Base-by-base conservation (phyloP, 1,140 invertebrate species). In the Rhyzopertha dominica region DNA sequence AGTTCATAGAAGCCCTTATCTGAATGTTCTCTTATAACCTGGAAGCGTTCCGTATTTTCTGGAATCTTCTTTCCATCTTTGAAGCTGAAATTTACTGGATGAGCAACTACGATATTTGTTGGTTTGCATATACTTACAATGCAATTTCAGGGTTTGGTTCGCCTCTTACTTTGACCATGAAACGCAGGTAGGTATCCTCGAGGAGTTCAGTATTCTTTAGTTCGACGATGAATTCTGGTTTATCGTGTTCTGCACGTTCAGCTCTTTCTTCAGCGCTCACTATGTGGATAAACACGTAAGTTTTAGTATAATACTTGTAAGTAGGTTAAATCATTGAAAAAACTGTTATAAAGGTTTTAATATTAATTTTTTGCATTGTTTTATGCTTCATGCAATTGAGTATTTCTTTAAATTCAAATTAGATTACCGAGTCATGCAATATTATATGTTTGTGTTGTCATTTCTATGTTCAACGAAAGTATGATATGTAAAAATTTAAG, bases 1-100 rank as follows among this genome's bases (percentile, higher is more conserved):
- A 99, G 58, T 66, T 95, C 89, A 71, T 91, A 95, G 56, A 84
- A 91, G 26, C 92, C 92, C 18, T 79, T 80, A 10, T 87, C 85
- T 4, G 85, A 81, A 51, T 79, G 85, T 41, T 81, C 87, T 22
- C 76, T 78, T 37, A 85, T 70, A 16, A 91, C 80, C 49, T 81
- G 79, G 10, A 93, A 74, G 8, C 87, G 77, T 8, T 85, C 79
- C 36, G 82, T 75, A 5, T 75, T 73, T 26, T 77, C 71, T 1
- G 74, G 74, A 36, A 96, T 81, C 53, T 81, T 75, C 25, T 78
- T 73, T 17, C 78, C 84, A 63, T 95, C 82, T 63, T 95, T 95
- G 65, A 75, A 92, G 70, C 91, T 95, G 59, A 22, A 66, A 63
- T 30, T 46, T 38, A 22, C 2, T 38, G 9, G n/a, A 22, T 23